Evolutionary conservation across 2,113 vertebrate species (phyloP).

Genomic region (Mus pahari): DNA sequence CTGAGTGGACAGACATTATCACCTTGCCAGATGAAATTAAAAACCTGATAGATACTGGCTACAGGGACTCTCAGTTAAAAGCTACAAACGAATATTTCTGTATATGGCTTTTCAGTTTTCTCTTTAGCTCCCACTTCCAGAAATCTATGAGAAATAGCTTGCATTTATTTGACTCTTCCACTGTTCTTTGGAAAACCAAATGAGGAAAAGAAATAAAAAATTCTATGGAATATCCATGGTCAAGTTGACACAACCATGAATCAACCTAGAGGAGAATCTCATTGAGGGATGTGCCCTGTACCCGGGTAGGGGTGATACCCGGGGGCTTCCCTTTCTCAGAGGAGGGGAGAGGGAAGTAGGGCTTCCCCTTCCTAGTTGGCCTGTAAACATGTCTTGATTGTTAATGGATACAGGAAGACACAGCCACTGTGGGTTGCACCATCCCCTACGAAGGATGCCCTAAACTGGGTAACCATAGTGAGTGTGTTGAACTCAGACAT

Average conservation of each 20-base stretch:
- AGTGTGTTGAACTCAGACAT: neutral
- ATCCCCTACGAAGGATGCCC: no score
- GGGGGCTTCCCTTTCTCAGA: no score
- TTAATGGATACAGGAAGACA: neutral
- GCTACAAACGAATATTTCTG: neutral
- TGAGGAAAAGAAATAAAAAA: neutral
- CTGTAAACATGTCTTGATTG: neutral
- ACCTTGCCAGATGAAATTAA: constrained; percentile 17
- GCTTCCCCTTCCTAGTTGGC: no score
- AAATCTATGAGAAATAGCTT: neutral
- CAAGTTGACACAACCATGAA: neutral
- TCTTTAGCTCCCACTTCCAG: neutral
- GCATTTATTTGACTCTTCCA: neutral
- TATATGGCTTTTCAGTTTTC: neutral
- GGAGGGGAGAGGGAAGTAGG: no score
- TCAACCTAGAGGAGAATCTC: neutral
- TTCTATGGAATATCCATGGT: neutral
- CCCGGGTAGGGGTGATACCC: no score
- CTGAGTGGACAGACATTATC: neutral
- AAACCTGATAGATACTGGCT: neutral
- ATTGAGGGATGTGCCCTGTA: neutral
- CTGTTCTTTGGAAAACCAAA: neutral
- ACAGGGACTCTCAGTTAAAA: neutral
- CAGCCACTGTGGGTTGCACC: neutral
- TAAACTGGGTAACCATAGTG: no score